Base-by-base conservation (phyloP, 2,888 invertebrate genomes). In the Phyllotreta cruciferae region DNA sequence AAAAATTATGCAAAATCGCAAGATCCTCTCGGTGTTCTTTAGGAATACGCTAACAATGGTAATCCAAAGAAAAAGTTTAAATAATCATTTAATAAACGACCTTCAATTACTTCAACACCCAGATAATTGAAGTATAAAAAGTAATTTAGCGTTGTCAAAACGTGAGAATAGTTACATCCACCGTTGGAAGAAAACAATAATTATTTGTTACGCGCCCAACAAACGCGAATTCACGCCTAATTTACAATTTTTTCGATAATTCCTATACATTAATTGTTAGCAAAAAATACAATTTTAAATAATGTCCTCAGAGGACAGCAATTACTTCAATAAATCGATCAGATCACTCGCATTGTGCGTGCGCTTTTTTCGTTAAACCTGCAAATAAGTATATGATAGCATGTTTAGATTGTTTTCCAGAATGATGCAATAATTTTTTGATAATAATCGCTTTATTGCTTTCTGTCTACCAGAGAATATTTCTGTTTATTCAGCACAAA, bases 21-120 rank as follows among this genome's bases (percentile, higher is more conserved):
- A 44, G 8, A 35, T 49, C 35, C 35, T 49, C 35, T 49, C 34
- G 49, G 7, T 35, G 34, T 11, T 49, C 34, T 49, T 49, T 49
- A 35, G 8, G 36, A 49, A 49, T 49, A 44, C 34, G 6, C 3
- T 49, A 49, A 49, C 49, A 49, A 49, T 35, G 35, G 49, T 10
- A 35, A 49, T 49, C 34, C 36, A 49, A 35, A 49, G 35, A 35
- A 47, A 47, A 24, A 34, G 14, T 47, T 47, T 47, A 24, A 49
- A 49, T 49, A 35, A 49, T 49, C 49, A 49, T 35, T 49, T 49
- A 49, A 49, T 35, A 49, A 49, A 35, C 35, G 49, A 49, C 49
- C 49, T 49, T 49, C 49, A 49, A 36, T 35, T 49, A 35, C 35
- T 49, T 35, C 11, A 49, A 49, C 49, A 49, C 49, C 11, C 34